Conservation (phyloP, 2,113 vertebrate genomes). For the Melanerpes formicivorus region DNA sequence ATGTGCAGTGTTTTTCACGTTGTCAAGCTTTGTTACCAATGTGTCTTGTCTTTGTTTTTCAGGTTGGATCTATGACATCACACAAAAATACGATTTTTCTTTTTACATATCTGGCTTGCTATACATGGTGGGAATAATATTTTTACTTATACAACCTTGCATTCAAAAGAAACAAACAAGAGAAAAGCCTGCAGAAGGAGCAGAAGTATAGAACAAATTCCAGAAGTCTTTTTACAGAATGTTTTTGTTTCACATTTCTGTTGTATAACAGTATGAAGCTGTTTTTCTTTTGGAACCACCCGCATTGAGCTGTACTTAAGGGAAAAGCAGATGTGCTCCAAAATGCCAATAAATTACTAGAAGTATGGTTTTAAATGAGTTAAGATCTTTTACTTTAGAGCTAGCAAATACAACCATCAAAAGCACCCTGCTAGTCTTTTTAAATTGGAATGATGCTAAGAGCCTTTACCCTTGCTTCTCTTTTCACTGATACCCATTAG, state of each 20-base stretch:
- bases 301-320: background rate
- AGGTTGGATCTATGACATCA: conserved; percentile 87
- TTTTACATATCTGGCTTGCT: conserved; percentile 83
- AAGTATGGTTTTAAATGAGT: conserved; percentile 10
- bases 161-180: conserved; percentile 68
- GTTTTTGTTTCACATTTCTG: background rate
- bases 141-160: conserved; percentile 79
- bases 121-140: conserved; percentile 81
- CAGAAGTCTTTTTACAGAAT: background rate
- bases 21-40: background rate
- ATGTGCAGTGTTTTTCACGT: background rate
- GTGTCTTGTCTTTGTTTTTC: conserved; percentile 62
- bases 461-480: background rate
- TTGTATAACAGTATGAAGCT: background rate
- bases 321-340: background rate
- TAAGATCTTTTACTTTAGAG: background rate
- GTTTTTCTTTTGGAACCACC: background rate
- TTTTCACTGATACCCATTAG: background rate
- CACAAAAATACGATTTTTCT: conserved; percentile 82
- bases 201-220: conserved; percentile 44
- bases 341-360: conserved; percentile 6
- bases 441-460: background rate
- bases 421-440: background rate
- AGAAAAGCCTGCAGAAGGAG: conserved; percentile 62
- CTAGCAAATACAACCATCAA: background rate